These are phyloP conservation scores for Yponomeuta cagnagella DNA, from an alignment of 2,888 invertebrate genomes.

Conservation along the genomic window DNA sequence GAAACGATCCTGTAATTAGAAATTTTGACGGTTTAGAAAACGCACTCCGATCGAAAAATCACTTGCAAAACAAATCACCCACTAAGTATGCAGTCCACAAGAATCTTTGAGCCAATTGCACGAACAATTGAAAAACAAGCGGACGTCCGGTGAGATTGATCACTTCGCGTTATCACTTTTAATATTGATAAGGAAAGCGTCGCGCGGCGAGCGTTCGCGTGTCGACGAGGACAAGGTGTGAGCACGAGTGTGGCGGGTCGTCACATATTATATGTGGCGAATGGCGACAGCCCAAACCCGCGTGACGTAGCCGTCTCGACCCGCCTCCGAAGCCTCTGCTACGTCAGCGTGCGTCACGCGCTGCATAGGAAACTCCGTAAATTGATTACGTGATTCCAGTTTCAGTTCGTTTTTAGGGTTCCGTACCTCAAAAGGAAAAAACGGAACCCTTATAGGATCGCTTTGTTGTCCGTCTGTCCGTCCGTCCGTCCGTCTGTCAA, in stretches of 20 bases:
- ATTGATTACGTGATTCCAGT: neutral
- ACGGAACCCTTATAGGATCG: too few species aligned
- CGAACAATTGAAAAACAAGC: neutral
- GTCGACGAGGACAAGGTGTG: constrained; percentile 3
- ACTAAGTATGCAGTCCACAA: neutral
- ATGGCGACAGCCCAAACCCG: neutral
- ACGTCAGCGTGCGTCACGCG: neutral
- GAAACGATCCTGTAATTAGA: constrained; percentile 1
- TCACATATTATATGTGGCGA: constrained; percentile 7
- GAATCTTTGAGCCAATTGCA: neutral
- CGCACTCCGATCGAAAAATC: neutral
- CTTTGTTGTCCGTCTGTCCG: too few species aligned
- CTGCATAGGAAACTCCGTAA: neutral
- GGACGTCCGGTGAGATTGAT: constrained; percentile 5
- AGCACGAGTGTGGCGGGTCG: constrained; percentile 1
- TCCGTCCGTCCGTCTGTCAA: too few species aligned
- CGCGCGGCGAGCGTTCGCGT: neutral
- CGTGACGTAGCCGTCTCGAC: constrained; percentile 2
- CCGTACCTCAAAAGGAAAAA: too few species aligned
- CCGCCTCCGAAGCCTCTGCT: constrained; percentile 6
- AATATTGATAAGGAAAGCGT: constrained; percentile 8
- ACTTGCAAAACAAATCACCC: neutral
- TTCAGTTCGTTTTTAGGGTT: too few species aligned
- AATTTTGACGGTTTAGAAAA: constrained; percentile 9
- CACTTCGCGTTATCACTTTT: neutral